A percentile compares a stretch with the other conserved stretches of the same genome.
Conservation (phyloP, 2,888 invertebrate species). For the Saturnia pavonia region DNA sequence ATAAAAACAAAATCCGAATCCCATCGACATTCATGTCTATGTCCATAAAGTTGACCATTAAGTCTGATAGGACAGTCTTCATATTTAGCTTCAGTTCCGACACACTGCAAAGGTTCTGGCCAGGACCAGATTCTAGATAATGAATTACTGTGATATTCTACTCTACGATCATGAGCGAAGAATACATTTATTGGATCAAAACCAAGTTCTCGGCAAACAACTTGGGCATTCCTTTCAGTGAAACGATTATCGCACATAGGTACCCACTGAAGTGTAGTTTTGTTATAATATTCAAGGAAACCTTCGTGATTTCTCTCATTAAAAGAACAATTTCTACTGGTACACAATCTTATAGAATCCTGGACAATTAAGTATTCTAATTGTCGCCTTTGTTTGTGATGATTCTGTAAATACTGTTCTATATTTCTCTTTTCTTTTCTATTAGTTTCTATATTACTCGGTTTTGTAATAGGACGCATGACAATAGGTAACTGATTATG, state of each 20-base stretch:
- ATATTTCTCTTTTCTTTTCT: conserved; percentile 67
- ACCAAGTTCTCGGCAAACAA: conserved; percentile 96
- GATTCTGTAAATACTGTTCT: conserved; percentile 55
- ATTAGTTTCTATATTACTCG: conserved; percentile 60
- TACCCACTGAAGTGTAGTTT: conserved; percentile 97
- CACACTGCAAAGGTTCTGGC: conserved; percentile 95
- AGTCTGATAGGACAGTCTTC: conserved; percentile 93
- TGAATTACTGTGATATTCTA: conserved; percentile 94
- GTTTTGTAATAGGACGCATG: conserved; percentile 84
- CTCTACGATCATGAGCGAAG: conserved; percentile 91
- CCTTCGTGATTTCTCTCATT: conserved; percentile 86
- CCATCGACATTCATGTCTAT: conserved; percentile 93
- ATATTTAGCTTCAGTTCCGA: conserved; percentile 87
- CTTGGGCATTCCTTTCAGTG: conserved; percentile 97
- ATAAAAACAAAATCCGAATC: conserved; percentile 96
- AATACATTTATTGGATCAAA: conserved; percentile 94
- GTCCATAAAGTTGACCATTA: conserved; percentile 94
- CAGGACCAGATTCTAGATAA: conserved; percentile 95
- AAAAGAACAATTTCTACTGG: conserved; percentile 85
- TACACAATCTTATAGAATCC: conserved; percentile 89
- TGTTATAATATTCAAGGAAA: conserved; percentile 97
- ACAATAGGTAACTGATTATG: conserved; percentile 87
- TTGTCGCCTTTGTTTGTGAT: conserved; percentile 73
- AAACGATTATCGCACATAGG: conserved; percentile 98
- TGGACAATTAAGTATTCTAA: conserved; percentile 79